phyloP scores from a whole-genome alignment of 2,797 vertebrate species.

The Malurus leucopterus region DNA sequence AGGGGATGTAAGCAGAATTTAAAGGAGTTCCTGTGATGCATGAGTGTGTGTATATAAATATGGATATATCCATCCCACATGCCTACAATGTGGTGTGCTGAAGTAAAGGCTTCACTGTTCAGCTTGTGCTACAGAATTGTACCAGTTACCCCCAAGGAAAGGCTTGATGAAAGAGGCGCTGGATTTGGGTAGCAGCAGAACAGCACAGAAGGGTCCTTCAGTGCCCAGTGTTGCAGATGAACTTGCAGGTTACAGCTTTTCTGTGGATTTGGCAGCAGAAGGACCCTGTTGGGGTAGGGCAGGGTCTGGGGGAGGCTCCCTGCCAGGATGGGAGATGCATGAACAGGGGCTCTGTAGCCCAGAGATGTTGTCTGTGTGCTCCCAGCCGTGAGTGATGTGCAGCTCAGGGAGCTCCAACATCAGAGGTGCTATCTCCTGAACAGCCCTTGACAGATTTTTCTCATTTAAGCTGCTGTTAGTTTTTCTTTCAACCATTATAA shows the following conservation, averaged over 20 bases:
- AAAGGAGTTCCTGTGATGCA: not conserved
- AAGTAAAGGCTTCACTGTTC: not conserved
- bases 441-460: not conserved
- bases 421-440: not conserved
- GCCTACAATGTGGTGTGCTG: not conserved
- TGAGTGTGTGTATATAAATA: not conserved
- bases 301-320: not conserved
- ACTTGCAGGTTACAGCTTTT: not conserved
- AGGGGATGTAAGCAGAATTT: not conserved
- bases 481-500: not conserved
- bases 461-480: not conserved
- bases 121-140: not conserved
- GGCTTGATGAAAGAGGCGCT: not conserved
- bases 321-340: not conserved
- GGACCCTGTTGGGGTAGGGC: not conserved
- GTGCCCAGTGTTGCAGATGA: not conserved
- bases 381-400: not conserved
- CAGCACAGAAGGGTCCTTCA: not conserved
- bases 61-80: not conserved
- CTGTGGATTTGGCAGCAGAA: not conserved
- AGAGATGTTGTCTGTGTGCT: not conserved
- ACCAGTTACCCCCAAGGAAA: not conserved
- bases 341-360: not conserved
- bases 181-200: not conserved
- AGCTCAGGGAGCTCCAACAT: not conserved